phyloP scores from a whole-genome alignment of 2,888 invertebrate genomes.

The Synanthedon myopaeformis region DNA sequence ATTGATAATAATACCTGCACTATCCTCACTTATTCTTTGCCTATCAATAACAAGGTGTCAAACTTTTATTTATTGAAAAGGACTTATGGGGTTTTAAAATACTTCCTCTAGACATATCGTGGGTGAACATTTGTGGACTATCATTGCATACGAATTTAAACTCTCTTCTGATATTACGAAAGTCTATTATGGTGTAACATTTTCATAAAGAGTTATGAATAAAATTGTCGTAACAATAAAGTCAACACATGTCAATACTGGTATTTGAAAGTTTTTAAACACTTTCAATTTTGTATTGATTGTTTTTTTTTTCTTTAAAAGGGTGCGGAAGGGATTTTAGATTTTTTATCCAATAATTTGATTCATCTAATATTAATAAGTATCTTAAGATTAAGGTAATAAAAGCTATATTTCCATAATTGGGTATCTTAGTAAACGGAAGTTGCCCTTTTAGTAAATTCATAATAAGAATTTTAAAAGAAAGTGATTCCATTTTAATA shows the following conservation, averaged over 20 bases:
- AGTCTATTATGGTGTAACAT: background rate
- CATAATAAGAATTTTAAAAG: too few relatives aligned
- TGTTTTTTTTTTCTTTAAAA: too few relatives aligned
- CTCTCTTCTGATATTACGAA: background rate
- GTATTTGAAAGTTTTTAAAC: constrained; percentile 12
- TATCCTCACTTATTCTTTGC: constrained; percentile 25
- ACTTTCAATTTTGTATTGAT: too few relatives aligned
- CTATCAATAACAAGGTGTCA: constrained; percentile 41
- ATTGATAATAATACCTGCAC: too few relatives aligned
- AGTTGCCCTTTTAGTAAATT: too few relatives aligned
- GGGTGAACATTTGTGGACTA: background rate
- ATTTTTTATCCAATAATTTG: too few relatives aligned
- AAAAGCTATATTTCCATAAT: too few relatives aligned
- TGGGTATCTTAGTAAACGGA: too few relatives aligned
- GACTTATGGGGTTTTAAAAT: constrained; percentile 48
- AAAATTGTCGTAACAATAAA: constrained; percentile 9
- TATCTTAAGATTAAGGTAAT: too few relatives aligned
- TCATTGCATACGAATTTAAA: background rate
- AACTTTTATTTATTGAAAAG: constrained; percentile 45
- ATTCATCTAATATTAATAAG: too few relatives aligned
- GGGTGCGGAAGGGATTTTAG: too few relatives aligned
- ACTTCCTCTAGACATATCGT: constrained; percentile 21
- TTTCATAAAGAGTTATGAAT: background rate
- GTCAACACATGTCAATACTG: constrained; percentile 25
- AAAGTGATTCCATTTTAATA: too few relatives aligned